Conservation (phyloP, 1,140 invertebrate species). For the Caenorhabditis briggsae region DNA sequence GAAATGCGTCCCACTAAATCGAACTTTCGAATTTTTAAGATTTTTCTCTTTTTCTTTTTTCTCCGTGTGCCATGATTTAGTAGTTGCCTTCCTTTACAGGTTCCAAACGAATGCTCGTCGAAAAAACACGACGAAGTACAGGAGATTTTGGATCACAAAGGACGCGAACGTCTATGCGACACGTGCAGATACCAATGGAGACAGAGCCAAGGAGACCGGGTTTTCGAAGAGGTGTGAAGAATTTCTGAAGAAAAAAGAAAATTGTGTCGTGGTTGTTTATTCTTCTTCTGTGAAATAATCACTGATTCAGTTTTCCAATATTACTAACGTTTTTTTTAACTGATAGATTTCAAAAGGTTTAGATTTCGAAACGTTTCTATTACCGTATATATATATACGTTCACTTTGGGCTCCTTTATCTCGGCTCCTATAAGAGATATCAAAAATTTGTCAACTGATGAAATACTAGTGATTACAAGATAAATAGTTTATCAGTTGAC, state of each 20-base stretch:
- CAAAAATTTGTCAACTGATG: not conserved
- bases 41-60: not conserved
- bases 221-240: conserved; percentile 60
- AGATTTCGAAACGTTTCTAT: not conserved
- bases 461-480: no score
- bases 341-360: no score
- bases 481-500: no score
- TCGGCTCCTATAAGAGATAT: not conserved
- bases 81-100: conserved; percentile 38
- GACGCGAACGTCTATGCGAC: conserved; percentile 23
- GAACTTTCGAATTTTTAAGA: not conserved
- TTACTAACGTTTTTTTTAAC: no score
- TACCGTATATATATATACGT: not conserved
- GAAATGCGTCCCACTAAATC: conserved; percentile 26
- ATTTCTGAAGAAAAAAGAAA: not conserved
- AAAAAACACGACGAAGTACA: conserved; percentile 11
- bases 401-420: not conserved
- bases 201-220: conserved; percentile 63
- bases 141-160: conserved; percentile 22
- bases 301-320: not conserved
- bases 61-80: conserved; percentile 38
- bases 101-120: conserved; percentile 42
- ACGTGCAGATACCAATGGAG: conserved; percentile 65
- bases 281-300: not conserved
- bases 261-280: conserved; percentile 5